These are phyloP conservation scores for Agrochola circellaris DNA, from an alignment of 2,888 invertebrate genomes.

Conservation along the genomic window DNA sequence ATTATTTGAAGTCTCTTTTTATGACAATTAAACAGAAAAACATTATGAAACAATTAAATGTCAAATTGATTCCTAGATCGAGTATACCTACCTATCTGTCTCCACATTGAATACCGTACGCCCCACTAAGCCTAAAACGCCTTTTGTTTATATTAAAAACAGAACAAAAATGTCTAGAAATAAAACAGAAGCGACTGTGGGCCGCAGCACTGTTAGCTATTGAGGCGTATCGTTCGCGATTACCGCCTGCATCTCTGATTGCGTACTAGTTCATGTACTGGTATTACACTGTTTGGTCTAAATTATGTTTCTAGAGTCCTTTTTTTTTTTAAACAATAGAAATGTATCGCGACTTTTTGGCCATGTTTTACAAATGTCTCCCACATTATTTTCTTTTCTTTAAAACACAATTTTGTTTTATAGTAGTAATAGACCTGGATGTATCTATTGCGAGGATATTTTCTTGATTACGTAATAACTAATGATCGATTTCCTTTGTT, in stretches of 20 bases:
- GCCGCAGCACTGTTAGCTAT: slow-evolving; percentile 79
- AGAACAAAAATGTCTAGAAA: slow-evolving; percentile 56
- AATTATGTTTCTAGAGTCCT: neutral
- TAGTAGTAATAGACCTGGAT: no score
- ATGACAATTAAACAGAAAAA: neutral
- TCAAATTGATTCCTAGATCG: neutral
- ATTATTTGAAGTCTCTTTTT: neutral
- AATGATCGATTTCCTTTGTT: slow-evolving; percentile 71
- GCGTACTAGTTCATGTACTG: slow-evolving; percentile 63
- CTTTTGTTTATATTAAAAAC: slow-evolving; percentile 44
- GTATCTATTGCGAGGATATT: no score
- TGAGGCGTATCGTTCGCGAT: slow-evolving; percentile 78
- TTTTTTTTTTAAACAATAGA: neutral
- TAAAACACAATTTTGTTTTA: no score
- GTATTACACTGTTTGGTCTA: neutral
- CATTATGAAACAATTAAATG: neutral
- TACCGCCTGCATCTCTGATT: slow-evolving; percentile 67
- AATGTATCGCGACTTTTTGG: neutral
- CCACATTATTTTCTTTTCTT: no score
- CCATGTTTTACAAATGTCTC: no score
- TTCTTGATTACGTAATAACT: slow-evolving; percentile 3
- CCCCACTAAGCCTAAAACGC: slow-evolving; percentile 10
- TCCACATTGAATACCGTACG: slow-evolving; percentile 22
- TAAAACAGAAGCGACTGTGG: slow-evolving; percentile 54
- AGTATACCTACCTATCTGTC: no score